Conservation (phyloP, 2,888 invertebrate genomes). For the Melieria picta region DNA sequence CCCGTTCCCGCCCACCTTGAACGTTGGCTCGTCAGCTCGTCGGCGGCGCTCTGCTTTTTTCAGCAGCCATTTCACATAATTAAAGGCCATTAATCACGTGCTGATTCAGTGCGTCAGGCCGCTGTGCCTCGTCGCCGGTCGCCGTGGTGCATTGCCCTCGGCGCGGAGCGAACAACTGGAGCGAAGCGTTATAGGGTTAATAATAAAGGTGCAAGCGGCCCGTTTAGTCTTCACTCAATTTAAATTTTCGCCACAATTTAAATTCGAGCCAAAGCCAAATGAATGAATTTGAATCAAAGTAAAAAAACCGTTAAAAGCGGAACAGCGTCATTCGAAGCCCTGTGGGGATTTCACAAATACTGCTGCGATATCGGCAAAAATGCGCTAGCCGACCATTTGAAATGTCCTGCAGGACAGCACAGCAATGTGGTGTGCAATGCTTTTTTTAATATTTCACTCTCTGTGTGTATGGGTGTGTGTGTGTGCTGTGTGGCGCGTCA, state of each 20-base stretch:
- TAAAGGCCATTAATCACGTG: constrained; percentile 66
- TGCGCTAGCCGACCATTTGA: no score
- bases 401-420: no score
- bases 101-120: constrained; percentile 58
- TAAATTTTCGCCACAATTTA: not conserved
- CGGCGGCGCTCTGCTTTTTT: constrained; percentile 28
- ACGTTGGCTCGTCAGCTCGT: no score
- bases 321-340: no score
- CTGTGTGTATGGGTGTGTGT: constrained; percentile 3
- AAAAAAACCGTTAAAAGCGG: no score
- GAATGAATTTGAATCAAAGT: no score
- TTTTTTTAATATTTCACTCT: not conserved
- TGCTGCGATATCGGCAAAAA: no score
- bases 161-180: no score
- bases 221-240: not conserved
- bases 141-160: not conserved
- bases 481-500: constrained; percentile 56
- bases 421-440: no score
- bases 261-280: not conserved
- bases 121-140: not conserved
- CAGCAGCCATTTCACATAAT: constrained; percentile 62
- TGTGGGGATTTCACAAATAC: no score
- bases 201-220: constrained; percentile 7
- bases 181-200: constrained; percentile 20
- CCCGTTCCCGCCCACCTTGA: no score